Evolutionary conservation across 2,888 invertebrate species (phyloP).

Genomic region (Spisula subtruncata): DNA sequence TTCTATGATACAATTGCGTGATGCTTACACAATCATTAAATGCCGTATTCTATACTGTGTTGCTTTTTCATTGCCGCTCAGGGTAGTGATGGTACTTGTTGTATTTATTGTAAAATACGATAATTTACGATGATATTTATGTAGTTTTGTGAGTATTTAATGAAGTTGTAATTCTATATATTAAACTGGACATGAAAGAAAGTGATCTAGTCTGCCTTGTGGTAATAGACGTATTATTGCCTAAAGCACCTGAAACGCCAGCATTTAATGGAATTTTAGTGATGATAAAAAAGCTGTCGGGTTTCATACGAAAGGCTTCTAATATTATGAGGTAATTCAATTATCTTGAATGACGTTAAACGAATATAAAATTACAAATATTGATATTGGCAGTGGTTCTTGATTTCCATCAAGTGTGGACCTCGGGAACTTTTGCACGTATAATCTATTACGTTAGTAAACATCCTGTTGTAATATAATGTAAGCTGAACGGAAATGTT

Average conservation of each 20-base stretch:
- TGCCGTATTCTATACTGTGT: too few species aligned
- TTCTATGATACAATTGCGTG: too few species aligned
- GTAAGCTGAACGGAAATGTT: neutral
- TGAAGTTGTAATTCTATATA: too few species aligned
- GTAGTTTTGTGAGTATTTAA: too few species aligned
- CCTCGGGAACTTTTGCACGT: neutral
- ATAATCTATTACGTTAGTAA: too few species aligned
- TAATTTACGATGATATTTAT: too few species aligned
- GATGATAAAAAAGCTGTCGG: neutral
- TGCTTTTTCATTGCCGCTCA: too few species aligned
- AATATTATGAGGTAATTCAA: neutral
- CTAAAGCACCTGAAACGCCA: neutral
- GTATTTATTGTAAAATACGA: too few species aligned
- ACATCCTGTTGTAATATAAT: neutral
- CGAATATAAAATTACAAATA: neutral
- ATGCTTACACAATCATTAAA: too few species aligned
- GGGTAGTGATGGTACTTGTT: too few species aligned
- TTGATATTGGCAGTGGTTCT: neutral
- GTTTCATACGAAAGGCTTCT: neutral
- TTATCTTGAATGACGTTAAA: neutral
- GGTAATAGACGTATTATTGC: neutral
- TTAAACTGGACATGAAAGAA: too few species aligned
- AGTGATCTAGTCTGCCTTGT: neutral
- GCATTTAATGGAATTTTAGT: neutral
- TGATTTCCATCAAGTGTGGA: neutral